These are phyloP conservation scores for Tyrannus savana DNA, from an alignment of 2,113 vertebrate species.

Conservation along the genomic window DNA sequence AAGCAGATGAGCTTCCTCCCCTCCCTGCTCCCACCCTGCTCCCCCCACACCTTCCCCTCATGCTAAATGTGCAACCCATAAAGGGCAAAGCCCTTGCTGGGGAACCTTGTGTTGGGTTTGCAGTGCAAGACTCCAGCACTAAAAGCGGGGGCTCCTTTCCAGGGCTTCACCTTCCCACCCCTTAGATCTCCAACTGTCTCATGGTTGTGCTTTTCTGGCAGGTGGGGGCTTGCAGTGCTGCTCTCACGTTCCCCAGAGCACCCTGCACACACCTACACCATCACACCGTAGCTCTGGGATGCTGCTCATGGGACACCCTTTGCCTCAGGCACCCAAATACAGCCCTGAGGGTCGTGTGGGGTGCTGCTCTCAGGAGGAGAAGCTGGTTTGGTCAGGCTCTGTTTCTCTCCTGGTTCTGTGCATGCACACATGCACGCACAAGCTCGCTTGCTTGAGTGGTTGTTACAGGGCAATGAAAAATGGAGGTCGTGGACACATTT, in stretches of 20 bases:
- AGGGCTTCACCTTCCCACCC: background rate
- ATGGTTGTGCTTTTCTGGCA: background rate
- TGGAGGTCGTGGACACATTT: accelerated
- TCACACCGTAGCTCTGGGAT: accelerated
- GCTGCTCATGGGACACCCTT: background rate
- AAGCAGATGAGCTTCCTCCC: background rate
- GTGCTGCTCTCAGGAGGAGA: background rate
- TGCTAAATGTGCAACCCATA: accelerated
- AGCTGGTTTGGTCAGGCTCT: background rate
- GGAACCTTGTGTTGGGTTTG: accelerated
- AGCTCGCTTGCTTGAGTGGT: accelerated
- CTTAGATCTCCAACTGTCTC: background rate
- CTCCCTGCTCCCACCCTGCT: background rate
- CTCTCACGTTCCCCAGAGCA: accelerated
- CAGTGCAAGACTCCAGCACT: background rate
- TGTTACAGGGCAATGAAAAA: accelerated
- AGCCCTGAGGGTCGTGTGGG: accelerated
- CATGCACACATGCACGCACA: accelerated
- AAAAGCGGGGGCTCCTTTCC: background rate
- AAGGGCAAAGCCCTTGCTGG: accelerated
- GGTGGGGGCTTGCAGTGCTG: background rate
- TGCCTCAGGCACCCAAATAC: accelerated
- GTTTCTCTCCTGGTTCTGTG: accelerated
- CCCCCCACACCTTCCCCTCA: background rate
- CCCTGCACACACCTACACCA: accelerated